Evolutionary conservation across 2,888 invertebrate species (phyloP), one percentile per base, ranked within the genome.

Genomic region (Lasioglossum villosulum): DNA sequence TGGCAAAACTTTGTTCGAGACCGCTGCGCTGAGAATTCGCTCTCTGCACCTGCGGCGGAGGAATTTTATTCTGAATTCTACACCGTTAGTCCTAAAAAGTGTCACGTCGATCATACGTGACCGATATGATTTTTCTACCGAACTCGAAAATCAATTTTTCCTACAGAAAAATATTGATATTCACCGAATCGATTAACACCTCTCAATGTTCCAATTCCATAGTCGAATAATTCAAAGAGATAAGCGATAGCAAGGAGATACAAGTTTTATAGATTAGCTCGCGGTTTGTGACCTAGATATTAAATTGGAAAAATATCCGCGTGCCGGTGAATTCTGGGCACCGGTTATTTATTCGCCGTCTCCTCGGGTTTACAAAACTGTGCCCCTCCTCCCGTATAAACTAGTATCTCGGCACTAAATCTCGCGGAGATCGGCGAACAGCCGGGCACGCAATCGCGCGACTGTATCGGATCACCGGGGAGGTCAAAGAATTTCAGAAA

Each of bases 401-500:
- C 70, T 70, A 70, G 39, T 39, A 39, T 70, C 70, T n/a, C 72
- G 48, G 2, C 48, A 48, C 30, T 73, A 30, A 23, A 70, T 70
- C 70, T 70, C 48, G 48, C n/a, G 42, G 56, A 70, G 56, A 59
- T 48, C 73, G 16, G 37, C 45, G 75, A 48, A 78, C 59, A 70
- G 59, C 39, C 59, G 52, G 27, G 74, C 59, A 27, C 71, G 70
- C 63, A 48, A 79, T 48, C 78, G 63, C 23, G 42, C 42, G 42
- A 76, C 71, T 63, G 12, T 37, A 84, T 84, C 80, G 78, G 66
- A 42, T 0, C 48, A 19, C 27, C 45, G 74, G 42, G 56, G 73
- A 79, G 82, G 88, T 83, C 75, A 80, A 86, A 77, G 89, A 82
- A 84, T 88, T 84, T 80, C 82, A 83, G 81, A 86, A 86, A 88